phyloP scores from a whole-genome alignment of 1,140 invertebrate genomes.

The Tetragnatha versicolor region DNA sequence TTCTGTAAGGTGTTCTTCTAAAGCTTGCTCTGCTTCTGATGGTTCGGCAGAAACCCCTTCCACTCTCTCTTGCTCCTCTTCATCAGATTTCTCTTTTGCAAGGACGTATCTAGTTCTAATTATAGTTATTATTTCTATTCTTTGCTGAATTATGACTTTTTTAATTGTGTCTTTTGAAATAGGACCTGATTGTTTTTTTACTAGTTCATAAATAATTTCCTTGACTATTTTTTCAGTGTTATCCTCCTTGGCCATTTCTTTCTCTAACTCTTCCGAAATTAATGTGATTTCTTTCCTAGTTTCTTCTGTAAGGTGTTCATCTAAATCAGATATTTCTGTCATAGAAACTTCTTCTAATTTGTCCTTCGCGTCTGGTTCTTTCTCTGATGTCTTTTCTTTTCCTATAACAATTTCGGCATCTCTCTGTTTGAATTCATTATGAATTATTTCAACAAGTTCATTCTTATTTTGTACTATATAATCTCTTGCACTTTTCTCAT shows the following conservation, averaged over 20 bases:
- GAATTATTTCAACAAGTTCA: not conserved
- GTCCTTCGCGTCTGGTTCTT: not conserved
- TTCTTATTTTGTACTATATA: conserved; percentile 13
- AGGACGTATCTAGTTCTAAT: not conserved
- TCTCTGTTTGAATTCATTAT: not conserved
- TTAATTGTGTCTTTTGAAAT: no score
- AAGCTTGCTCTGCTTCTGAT: not conserved
- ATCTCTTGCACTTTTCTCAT: not conserved
- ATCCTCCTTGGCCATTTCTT: no score
- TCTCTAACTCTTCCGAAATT: no score
- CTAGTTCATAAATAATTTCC: no score
- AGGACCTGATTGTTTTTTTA: no score
- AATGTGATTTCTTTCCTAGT: not conserved
- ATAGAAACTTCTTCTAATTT: not conserved
- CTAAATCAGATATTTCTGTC: not conserved
- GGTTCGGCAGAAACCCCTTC: not conserved
- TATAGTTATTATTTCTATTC: no score
- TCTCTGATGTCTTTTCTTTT: not conserved
- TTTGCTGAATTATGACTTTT: no score
- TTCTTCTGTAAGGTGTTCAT: not conserved
- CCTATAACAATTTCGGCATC: not conserved
- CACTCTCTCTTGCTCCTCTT: not conserved
- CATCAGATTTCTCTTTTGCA: not conserved
- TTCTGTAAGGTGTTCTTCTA: not conserved
- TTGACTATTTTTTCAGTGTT: no score